Evolutionary conservation across 2,797 vertebrate genomes (phyloP), one percentile per base, ranked within the genome.

Genomic region (Rhabdomys pumilio): DNA sequence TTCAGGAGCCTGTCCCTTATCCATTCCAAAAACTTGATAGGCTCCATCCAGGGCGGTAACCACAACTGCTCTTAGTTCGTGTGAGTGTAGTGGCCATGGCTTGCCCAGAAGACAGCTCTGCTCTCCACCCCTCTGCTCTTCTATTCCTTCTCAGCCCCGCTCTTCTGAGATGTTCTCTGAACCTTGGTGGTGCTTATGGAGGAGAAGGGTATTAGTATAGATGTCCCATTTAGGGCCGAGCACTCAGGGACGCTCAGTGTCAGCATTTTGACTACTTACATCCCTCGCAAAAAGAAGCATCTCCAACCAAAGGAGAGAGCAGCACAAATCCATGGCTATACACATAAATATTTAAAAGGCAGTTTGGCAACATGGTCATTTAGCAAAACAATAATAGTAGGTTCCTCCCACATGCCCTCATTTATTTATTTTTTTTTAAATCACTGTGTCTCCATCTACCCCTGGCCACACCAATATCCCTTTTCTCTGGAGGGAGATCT

Each of bases 301-400:
- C 83, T 24, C 50, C 17, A 22, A 72, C 4, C 34, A 29, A 41
- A 72, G 50, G 8, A 41, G 50, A 85, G 83, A 73, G 50, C 34
- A 41, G 85, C 50, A 41, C 67, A 41, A 12, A 57, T 41, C 67
- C 38, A 41, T 41, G 50, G 34, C 22, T 41, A 55, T 73, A 72
- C 8, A 38, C 67, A 87, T 87, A 73, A 87, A 87, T 87, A 73
- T 87, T 87, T 87, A 87, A 72, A 87, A 87, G 22, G 67, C 85
- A 87, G 67, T 20, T 41, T 13, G 67, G 67, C 85, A 55, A 57
- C 67, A 57, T 19, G n/a, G 50, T 72, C 67, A 87, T 87, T 87
- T 87, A 73, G 50, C 50, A 41, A 87, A 87, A 19, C 84, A 72
- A 57, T n/a, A 41, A 87, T 31, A 73, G 50, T 11, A 57, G 65